phyloP scores from a whole-genome alignment of 2,888 invertebrate genomes.

The Seira ritae region DNA sequence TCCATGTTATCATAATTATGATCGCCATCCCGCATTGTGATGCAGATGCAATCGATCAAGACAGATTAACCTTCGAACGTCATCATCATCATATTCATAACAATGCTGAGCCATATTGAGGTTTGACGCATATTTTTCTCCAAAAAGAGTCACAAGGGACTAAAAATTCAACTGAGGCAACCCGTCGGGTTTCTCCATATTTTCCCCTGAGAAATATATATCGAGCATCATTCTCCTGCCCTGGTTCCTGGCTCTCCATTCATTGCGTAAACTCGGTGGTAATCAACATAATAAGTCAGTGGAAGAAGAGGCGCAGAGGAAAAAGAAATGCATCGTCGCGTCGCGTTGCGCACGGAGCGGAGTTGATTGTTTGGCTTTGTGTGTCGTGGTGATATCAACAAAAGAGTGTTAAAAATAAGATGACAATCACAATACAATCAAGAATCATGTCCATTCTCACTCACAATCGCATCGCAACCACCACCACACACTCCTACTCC shows the following conservation, averaged over 20 bases:
- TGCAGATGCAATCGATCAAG: constrained; percentile 54
- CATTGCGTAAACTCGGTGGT: too few species aligned
- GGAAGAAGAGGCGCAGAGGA: neutral
- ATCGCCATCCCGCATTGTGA: constrained; percentile 27
- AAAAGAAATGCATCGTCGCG: neutral
- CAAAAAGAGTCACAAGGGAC: constrained; percentile 1
- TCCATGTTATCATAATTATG: too few species aligned
- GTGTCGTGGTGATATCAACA: constrained; percentile 27
- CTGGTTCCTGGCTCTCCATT: too few species aligned
- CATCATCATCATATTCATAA: neutral
- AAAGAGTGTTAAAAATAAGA: constrained; percentile 43
- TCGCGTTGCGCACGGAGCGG: too few species aligned
- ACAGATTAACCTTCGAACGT: constrained; percentile 53
- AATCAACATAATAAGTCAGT: neutral
- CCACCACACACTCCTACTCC: neutral
- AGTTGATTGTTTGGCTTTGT: neutral
- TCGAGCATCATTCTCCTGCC: too few species aligned
- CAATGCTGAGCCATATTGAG: too few species aligned
- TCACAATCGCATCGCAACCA: constrained; percentile 12
- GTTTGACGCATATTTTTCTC: constrained; percentile 11
- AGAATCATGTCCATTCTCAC: constrained; percentile 46
- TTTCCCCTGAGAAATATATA: too few species aligned
- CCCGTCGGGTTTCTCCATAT: too few species aligned
- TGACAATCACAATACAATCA: constrained; percentile 44
- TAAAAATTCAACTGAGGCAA: neutral